Conservation (phyloP, 1,140 invertebrate genomes). For the Leucophenga varia region DNA sequence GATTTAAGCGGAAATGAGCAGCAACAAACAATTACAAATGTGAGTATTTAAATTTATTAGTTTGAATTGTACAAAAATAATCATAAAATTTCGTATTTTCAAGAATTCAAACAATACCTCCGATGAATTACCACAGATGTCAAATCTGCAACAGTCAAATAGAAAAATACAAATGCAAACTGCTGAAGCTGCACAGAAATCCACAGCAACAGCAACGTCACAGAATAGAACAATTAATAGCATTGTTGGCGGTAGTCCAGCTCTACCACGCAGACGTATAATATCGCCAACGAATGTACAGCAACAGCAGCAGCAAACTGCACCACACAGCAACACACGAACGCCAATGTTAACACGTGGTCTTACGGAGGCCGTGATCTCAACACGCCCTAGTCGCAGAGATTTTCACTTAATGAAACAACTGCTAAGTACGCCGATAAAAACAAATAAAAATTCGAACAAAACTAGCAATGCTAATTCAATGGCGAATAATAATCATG, state of each 20-base stretch:
- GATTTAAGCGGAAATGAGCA: no score
- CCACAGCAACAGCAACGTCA: constrained; percentile 6
- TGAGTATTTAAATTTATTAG: no score
- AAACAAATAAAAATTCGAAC: no score
- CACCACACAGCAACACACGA: constrained; percentile 2
- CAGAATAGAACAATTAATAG: constrained; percentile 3
- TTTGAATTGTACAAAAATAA: no score
- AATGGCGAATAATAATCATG: constrained; percentile 34
- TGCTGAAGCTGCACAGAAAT: neutral
- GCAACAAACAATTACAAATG: no score
- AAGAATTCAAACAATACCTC: no score
- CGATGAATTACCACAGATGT: no score
- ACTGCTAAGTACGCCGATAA: constrained; percentile 29
- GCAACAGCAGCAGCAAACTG: neutral
- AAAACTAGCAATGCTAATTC: constrained; percentile 21
- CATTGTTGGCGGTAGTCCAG: constrained; percentile 26
- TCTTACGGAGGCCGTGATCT: constrained; percentile 49
- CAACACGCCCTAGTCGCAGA: constrained; percentile 43
- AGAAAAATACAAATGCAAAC: no score
- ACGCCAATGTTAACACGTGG: constrained; percentile 40
- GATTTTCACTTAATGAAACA: constrained; percentile 43
- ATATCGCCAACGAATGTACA: constrained; percentile 9
- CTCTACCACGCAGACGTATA: constrained; percentile 25
- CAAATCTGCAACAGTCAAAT: no score
- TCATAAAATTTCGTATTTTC: no score